Conservation (phyloP, 2,113 vertebrate species). For the Pterocles orientalis region DNA sequence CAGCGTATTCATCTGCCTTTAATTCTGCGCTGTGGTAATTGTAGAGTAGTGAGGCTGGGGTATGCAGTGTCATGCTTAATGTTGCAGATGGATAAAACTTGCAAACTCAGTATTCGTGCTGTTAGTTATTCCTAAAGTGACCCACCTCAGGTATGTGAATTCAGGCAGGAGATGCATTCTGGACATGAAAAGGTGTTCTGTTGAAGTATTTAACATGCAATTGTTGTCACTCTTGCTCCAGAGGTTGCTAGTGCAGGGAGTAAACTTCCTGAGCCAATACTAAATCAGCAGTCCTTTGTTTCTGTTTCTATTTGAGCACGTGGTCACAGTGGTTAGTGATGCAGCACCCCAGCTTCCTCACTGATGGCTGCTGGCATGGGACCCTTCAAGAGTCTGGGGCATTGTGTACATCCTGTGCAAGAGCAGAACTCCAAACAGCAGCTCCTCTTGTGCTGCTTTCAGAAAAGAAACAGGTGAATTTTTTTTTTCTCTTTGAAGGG, state of each 20-base stretch:
- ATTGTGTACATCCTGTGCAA: not conserved
- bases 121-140: not conserved
- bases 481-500: not conserved
- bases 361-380: not conserved
- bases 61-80: not conserved
- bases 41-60: not conserved
- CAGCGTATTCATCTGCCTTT: not conserved
- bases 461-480: not conserved
- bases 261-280: not conserved
- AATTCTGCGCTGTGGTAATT: accelerated
- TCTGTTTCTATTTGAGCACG: not conserved
- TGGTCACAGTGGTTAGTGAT: not conserved
- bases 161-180: not conserved
- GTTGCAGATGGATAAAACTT: not conserved
- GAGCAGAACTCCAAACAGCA: not conserved
- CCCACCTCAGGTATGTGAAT: not conserved
- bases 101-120: not conserved
- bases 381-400: not conserved
- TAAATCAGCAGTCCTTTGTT: not conserved
- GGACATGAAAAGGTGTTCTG: not conserved
- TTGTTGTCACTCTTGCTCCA: not conserved
- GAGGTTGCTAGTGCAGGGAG: not conserved
- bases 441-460: not conserved
- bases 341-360: not conserved
- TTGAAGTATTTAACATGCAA: not conserved